Conservation (phyloP, 2,797 vertebrate genomes). For the Darevskia nairensis region DNA sequence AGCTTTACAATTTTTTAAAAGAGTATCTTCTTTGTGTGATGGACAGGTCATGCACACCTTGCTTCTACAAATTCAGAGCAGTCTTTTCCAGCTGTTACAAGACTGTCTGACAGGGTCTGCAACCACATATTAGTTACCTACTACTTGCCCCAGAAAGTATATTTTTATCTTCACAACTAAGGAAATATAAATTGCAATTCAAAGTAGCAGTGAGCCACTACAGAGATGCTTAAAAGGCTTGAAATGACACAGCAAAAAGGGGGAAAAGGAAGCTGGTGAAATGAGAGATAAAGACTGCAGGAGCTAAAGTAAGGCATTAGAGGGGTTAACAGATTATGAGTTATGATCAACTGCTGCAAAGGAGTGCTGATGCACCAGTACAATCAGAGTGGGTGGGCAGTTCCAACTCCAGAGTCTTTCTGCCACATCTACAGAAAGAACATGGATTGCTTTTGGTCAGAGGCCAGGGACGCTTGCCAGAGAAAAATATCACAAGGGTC, state of each 20-base stretch:
- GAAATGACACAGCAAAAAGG: neutral
- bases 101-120: too few relatives aligned
- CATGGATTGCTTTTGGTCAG: conserved; percentile 49
- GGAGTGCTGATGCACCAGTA: conserved; percentile 1
- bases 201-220: neutral
- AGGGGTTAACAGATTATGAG: neutral
- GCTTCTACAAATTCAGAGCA: neutral
- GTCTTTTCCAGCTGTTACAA: neutral
- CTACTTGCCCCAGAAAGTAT: neutral
- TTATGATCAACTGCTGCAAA: conserved; percentile 35
- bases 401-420: conserved; percentile 49
- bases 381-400: neutral
- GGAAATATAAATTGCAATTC: neutral
- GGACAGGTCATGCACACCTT: neutral
- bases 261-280: too few relatives aligned
- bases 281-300: neutral
- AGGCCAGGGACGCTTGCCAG: conserved; percentile 61
- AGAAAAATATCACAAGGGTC: conserved; percentile 62
- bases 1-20: neutral
- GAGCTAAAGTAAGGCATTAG: neutral
- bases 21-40: neutral
- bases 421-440: conserved; percentile 60
- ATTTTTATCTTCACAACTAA: neutral
- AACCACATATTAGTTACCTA: too few relatives aligned
- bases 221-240: neutral